Evolutionary conservation across 2,113 vertebrate genomes (phyloP).

Genomic region (Phyllopteryx taeniolatus): DNA sequence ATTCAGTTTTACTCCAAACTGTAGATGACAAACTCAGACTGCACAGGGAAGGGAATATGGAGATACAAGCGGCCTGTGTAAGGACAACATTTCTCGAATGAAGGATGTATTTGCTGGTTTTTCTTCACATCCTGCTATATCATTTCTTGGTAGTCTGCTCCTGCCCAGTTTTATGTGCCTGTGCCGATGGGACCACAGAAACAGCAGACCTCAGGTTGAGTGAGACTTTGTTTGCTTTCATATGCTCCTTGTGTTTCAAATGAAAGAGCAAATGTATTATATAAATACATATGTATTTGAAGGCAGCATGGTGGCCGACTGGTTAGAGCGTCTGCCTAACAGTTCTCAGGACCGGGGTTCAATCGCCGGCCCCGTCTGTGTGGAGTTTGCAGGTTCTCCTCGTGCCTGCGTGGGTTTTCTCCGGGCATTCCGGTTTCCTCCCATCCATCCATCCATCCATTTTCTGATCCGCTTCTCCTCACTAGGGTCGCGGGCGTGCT

Average conservation of each 20-base stretch:
- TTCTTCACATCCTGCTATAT: conserved; percentile 64
- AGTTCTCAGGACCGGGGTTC: too few relatives aligned
- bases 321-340: too few relatives aligned
- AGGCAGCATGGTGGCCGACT: too few relatives aligned
- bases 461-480: too few relatives aligned
- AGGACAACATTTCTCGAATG: conserved; percentile 15
- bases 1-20: conserved; percentile 45
- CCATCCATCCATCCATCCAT: too few relatives aligned
- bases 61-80: conserved; percentile 5
- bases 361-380: too few relatives aligned
- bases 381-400: too few relatives aligned
- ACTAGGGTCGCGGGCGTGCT: too few relatives aligned
- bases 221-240: conserved; percentile 13
- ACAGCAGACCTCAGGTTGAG: conserved; percentile 77
- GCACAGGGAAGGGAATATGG: conserved; percentile 37
- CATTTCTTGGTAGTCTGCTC: conserved; percentile 47
- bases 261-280: too few relatives aligned
- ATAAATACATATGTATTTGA: too few relatives aligned
- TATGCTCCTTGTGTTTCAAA: not conserved
- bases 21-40: conserved; percentile 17
- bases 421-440: too few relatives aligned
- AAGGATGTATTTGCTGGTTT: conserved; percentile 75
- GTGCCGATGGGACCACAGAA: conserved; percentile 73
- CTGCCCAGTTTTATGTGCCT: conserved; percentile 83
- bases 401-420: too few relatives aligned